Conservation (phyloP, 2,888 invertebrate genomes). For the Drosophila subsilvestris region DNA sequence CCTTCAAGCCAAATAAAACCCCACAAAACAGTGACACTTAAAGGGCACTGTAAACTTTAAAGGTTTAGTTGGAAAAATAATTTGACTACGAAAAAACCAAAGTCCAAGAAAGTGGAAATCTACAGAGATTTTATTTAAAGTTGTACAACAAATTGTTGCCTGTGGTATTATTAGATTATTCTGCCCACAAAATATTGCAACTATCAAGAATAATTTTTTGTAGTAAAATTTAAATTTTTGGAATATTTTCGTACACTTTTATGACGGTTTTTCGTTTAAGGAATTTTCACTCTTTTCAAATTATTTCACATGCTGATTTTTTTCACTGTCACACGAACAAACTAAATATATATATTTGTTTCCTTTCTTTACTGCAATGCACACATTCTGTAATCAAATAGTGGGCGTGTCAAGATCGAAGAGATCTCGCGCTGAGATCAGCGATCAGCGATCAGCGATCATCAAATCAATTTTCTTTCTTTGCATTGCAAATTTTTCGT, state of each 20-base stretch:
- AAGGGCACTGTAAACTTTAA: constrained; percentile 9
- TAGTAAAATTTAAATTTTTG: not conserved
- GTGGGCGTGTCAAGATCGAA: constrained; percentile 66
- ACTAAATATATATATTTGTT: not conserved
- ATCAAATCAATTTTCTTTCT: constrained; percentile 77
- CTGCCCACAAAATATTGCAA: constrained; percentile 49
- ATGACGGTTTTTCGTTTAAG: constrained; percentile 44
- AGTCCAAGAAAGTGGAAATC: not conserved
- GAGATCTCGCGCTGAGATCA: constrained; percentile 49
- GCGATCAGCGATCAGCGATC: constrained; percentile 62
- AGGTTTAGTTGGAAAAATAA: constrained; percentile 7
- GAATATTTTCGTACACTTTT: constrained; percentile 14
- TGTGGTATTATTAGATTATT: not conserved
- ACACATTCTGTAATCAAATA: constrained; percentile 56
- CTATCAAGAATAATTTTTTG: constrained; percentile 24
- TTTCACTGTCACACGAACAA: not conserved
- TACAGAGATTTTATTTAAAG: too few relatives aligned
- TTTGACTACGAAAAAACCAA: not conserved
- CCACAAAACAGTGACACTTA: constrained; percentile 1
- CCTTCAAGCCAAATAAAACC: constrained; percentile 2
- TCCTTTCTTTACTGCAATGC: constrained; percentile 2
- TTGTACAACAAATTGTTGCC: too few relatives aligned
- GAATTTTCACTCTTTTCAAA: constrained; percentile 2
- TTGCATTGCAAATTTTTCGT: constrained; percentile 76
- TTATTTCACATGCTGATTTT: constrained; percentile 5